Evolutionary conservation across 2,888 invertebrate species (phyloP).

Genomic region (Thymelicus lineola): DNA sequence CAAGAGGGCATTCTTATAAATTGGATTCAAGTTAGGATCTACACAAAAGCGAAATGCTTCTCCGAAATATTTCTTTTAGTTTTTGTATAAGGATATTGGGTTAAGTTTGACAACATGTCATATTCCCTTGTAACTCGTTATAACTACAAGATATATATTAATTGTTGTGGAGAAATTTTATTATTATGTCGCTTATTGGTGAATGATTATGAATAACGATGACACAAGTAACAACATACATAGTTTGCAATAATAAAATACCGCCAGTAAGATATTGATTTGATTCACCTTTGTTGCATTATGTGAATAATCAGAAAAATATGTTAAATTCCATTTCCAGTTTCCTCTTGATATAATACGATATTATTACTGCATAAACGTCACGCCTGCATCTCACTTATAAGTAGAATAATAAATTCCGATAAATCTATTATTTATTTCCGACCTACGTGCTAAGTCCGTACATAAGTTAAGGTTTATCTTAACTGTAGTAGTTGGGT

Average conservation of each 20-base stretch:
- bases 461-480: neutral
- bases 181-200: no score
- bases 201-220: no score
- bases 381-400: neutral
- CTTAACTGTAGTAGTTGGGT: neutral
- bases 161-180: no score
- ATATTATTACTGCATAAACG: neutral
- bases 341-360: neutral
- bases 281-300: neutral
- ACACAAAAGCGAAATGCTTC: constrained; percentile 49
- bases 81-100: constrained; percentile 40
- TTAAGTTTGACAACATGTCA: constrained; percentile 21
- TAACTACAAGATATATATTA: neutral
- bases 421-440: neutral
- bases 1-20: constrained; percentile 77
- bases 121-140: neutral
- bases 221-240: no score
- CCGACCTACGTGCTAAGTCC: neutral
- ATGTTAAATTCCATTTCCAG: neutral
- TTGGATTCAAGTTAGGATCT: constrained; percentile 80
- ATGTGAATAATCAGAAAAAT: neutral
- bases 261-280: no score
- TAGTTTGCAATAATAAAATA: no score
- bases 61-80: constrained; percentile 47
- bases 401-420: neutral